phyloP scores from a whole-genome alignment of 2,888 invertebrate genomes.

The Anarsia innoxiella region DNA sequence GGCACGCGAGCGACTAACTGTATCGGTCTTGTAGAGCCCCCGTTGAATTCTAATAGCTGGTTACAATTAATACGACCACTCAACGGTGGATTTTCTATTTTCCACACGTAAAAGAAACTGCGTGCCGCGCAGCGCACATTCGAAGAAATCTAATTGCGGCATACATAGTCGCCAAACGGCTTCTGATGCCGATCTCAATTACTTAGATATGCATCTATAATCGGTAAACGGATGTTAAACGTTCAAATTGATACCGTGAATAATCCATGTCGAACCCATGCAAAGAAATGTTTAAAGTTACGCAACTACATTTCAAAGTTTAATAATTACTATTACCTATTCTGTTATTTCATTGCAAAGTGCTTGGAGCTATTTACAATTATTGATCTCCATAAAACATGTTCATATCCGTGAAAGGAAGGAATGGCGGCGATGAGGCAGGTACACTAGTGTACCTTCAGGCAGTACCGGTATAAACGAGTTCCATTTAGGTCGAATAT shows the following conservation, averaged over 20 bases:
- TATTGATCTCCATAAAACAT: slow-evolving; percentile 3
- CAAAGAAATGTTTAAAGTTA: slow-evolving; percentile 8
- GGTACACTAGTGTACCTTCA: slow-evolving; percentile 29
- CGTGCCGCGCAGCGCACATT: slow-evolving; percentile 52
- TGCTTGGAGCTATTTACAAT: neutral
- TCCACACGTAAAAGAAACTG: slow-evolving; percentile 74
- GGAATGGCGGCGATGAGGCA: slow-evolving; percentile 19
- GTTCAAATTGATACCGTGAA: neutral
- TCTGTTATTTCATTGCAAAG: neutral
- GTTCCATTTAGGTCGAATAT: slow-evolving; percentile 64
- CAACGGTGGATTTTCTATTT: slow-evolving; percentile 75
- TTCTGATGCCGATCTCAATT: slow-evolving; percentile 2
- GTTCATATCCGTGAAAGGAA: slow-evolving; percentile 36
- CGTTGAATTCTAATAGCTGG: slow-evolving; percentile 65
- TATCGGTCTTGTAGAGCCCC: slow-evolving; percentile 52
- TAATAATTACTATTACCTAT: neutral
- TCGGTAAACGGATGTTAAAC: neutral
- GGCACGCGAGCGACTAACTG: slow-evolving; percentile 67
- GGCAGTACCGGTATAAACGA: slow-evolving; percentile 47
- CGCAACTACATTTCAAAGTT: slow-evolving; percentile 8
- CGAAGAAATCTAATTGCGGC: slow-evolving; percentile 61
- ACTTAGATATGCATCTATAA: neutral
- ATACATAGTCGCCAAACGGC: slow-evolving; percentile 21
- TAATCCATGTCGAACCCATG: slow-evolving; percentile 5
- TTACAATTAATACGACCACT: slow-evolving; percentile 70